Conservation (phyloP, 2,797 vertebrate species). For the Mareca penelope region DNA sequence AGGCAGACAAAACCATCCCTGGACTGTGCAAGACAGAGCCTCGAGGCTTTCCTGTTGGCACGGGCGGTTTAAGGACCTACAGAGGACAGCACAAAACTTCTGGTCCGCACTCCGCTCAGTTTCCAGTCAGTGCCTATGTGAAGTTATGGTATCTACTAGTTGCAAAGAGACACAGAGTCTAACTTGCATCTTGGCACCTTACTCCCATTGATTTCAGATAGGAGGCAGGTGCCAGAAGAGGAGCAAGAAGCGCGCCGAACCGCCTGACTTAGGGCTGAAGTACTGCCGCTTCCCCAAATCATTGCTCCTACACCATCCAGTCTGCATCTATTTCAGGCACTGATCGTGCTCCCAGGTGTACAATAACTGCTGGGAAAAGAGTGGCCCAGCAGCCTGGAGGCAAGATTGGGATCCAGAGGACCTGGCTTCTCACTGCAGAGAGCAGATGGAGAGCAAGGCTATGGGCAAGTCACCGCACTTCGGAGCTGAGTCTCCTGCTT, state of each 20-base stretch:
- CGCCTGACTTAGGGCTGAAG: neutral
- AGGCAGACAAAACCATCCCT: neutral
- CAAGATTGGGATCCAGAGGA: fast-evolving
- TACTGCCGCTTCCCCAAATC: neutral
- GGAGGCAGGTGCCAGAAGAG: slow-evolving; percentile 6
- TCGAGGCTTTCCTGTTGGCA: neutral
- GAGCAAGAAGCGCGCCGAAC: neutral
- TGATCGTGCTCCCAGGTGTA: neutral
- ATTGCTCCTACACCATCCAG: neutral
- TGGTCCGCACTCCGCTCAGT: fast-evolving
- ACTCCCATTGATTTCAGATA: slow-evolving; percentile 36
- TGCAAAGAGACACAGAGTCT: slow-evolving; percentile 52
- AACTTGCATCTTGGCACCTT: slow-evolving; percentile 36
- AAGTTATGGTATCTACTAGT: neutral
- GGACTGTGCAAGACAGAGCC: fast-evolving
- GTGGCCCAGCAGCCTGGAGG: neutral
- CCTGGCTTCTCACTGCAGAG: neutral
- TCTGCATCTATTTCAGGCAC: neutral
- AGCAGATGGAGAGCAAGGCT: neutral
- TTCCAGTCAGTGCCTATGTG: neutral
- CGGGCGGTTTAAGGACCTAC: fast-evolving
- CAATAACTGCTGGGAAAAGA: neutral
- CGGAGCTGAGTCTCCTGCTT: neutral
- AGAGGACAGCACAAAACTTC: neutral
- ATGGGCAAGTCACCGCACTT: neutral